These are phyloP conservation scores for Bombycilla garrulus DNA, from an alignment of 2,113 vertebrate genomes.

Conservation along the genomic window DNA sequence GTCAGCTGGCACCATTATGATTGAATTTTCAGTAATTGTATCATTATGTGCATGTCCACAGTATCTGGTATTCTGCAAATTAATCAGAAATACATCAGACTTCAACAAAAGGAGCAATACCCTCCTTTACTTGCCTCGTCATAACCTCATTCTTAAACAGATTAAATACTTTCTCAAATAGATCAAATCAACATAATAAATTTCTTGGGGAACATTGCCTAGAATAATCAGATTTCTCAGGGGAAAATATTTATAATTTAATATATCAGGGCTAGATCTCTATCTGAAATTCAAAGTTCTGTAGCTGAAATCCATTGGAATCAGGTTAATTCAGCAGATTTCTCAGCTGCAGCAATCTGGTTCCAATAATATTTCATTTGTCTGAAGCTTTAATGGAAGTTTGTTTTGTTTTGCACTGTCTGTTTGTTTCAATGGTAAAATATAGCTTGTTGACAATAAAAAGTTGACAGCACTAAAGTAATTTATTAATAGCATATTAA, in stretches of 20 bases:
- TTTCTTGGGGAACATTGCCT: slow-evolving; percentile 16
- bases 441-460: background rate
- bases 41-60: slow-evolving; percentile 11
- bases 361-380: background rate
- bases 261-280: background rate
- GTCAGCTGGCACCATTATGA: background rate
- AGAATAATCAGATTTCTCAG: slow-evolving; percentile 32
- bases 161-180: slow-evolving; percentile 40
- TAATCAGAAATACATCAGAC: slow-evolving; percentile 12
- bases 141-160: slow-evolving; percentile 16
- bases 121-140: background rate
- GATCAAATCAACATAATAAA: slow-evolving; percentile 33
- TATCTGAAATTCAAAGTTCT: slow-evolving; percentile 5
- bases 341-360: background rate
- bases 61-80: background rate
- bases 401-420: background rate
- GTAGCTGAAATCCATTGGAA: background rate
- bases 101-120: slow-evolving; percentile 11
- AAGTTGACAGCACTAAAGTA: background rate
- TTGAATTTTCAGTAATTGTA: slow-evolving; percentile 14
- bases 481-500: background rate
- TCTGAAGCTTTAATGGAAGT: background rate
- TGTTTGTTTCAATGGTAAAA: background rate
- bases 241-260: slow-evolving; percentile 27
- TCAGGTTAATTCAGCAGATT: background rate